Conservation (phyloP, 2,888 invertebrate species). For the Polymixis flavicincta region DNA sequence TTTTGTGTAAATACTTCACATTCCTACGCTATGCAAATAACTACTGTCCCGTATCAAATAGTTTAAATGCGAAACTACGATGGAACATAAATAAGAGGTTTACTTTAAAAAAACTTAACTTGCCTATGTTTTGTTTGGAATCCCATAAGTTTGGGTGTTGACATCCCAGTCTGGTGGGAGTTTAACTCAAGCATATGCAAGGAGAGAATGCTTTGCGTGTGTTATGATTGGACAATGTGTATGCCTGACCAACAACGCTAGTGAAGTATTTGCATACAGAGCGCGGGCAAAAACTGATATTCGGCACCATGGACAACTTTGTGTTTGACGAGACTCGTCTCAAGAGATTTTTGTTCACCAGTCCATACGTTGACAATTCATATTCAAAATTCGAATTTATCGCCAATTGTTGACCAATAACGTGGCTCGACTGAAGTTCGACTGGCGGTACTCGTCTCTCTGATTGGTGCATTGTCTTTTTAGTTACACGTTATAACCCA, state of each 20-base stretch:
- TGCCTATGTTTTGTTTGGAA: background rate
- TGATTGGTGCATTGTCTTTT: conserved; percentile 6
- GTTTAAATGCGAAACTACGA: too few species aligned
- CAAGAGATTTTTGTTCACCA: conserved; percentile 3
- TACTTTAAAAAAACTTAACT: background rate
- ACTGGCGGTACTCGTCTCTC: background rate
- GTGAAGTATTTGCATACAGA: background rate
- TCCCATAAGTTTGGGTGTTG: too few species aligned
- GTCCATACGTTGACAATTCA: conserved; percentile 2
- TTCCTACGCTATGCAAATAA: background rate
- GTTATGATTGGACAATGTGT: background rate
- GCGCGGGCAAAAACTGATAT: background rate
- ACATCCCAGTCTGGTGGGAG: too few species aligned
- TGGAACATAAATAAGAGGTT: background rate
- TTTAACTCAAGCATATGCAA: background rate
- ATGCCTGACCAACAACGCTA: too few species aligned
- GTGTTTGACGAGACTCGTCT: background rate
- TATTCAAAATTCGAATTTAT: conserved; percentile 28
- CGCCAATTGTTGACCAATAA: conserved; percentile 18
- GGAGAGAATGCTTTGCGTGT: background rate
- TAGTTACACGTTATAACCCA: background rate
- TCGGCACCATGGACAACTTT: background rate
- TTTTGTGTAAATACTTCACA: background rate
- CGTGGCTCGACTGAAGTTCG: background rate
- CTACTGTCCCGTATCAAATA: background rate